A percentile compares a stretch with the other conserved stretches of the same genome.
Evolutionary conservation across 2,888 invertebrate genomes (phyloP).

Genomic region (Automeris io): DNA sequence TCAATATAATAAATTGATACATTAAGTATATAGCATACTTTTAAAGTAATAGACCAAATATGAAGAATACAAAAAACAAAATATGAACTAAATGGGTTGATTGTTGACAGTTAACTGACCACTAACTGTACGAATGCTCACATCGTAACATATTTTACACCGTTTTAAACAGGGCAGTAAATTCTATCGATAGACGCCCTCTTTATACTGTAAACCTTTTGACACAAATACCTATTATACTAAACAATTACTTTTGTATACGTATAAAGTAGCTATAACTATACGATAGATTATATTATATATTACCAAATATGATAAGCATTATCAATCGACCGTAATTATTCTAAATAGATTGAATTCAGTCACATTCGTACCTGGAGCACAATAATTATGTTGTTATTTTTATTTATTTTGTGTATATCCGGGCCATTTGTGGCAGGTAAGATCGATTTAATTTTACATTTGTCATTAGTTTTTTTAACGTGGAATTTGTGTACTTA

Average conservation of each 20-base stretch:
- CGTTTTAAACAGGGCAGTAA: too few species aligned
- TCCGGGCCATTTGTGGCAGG: constrained; percentile 23
- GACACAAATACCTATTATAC: neutral
- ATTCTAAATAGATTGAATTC: constrained; percentile 10
- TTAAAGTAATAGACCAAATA: too few species aligned
- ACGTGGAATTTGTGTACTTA: neutral
- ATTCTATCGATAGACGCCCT: neutral
- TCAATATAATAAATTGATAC: too few species aligned
- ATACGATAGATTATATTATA: neutral
- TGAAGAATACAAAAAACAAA: too few species aligned
- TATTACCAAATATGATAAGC: neutral
- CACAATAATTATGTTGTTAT: constrained; percentile 24
- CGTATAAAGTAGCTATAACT: neutral
- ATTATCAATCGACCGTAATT: constrained; percentile 9
- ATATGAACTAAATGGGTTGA: too few species aligned
- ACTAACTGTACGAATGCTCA: too few species aligned
- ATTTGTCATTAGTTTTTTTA: neutral
- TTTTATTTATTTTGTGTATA: constrained; percentile 21
- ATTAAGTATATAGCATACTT: too few species aligned
- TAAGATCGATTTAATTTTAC: constrained; percentile 12
- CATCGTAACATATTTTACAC: too few species aligned
- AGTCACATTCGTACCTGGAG: constrained; percentile 13
- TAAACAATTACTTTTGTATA: neutral
- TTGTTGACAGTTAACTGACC: too few species aligned
- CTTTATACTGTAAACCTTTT: too few species aligned